phyloP scores from a whole-genome alignment of 2,113 vertebrate genomes.

The Carlito syrichta region DNA sequence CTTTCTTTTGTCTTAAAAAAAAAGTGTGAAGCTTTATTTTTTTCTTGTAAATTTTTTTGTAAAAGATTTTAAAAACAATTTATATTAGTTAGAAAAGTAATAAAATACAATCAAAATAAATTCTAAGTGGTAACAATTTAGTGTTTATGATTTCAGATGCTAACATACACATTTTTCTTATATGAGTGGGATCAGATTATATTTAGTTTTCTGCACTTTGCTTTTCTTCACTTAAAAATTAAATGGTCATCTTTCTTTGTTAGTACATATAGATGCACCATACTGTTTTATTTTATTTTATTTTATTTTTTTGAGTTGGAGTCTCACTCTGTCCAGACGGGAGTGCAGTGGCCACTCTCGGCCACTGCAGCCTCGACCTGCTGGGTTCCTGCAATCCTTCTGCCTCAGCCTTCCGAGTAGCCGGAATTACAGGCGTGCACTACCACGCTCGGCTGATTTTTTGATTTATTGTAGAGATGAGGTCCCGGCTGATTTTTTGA shows the following conservation, averaged over 20 bases:
- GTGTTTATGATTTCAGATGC: background rate
- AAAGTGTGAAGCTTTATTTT: background rate
- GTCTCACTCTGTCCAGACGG: too few species aligned
- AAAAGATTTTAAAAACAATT: background rate
- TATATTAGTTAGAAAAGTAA: constrained; percentile 19
- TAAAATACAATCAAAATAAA: background rate
- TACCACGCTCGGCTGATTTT: too few species aligned
- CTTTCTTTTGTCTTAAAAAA: background rate
- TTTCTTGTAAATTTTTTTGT: background rate
- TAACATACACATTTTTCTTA: background rate
- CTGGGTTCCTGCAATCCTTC: too few species aligned
- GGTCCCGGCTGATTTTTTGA: too few species aligned
- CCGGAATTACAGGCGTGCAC: too few species aligned
- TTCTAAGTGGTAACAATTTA: background rate
- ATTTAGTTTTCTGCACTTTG: background rate
- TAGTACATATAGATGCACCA: background rate
- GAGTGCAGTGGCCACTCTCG: too few species aligned
- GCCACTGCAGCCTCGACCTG: too few species aligned
- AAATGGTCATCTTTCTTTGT: background rate
- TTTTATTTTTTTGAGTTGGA: too few species aligned
- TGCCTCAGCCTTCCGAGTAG: too few species aligned
- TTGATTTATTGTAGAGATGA: too few species aligned
- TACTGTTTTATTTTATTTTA: constrained; percentile 39
- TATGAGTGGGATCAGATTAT: background rate
- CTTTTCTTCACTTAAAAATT: background rate